phyloP scores from a whole-genome alignment of 2,888 invertebrate species.

The Drosophila peninsularis region DNA sequence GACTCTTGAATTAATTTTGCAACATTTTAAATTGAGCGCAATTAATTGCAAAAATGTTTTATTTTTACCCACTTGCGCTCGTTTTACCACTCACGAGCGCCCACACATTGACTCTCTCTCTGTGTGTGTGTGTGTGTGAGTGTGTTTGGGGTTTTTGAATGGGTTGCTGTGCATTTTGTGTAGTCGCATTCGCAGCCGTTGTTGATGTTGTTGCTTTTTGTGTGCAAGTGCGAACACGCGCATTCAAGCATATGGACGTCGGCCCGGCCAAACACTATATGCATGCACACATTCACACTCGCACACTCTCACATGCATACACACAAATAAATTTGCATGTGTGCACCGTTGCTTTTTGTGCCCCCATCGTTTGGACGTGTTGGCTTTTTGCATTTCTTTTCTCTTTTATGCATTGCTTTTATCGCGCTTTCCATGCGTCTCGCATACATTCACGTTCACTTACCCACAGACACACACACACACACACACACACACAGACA shows the following conservation, averaged over 20 bases:
- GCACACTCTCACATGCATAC: conserved; percentile 13
- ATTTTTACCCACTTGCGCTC: conserved; percentile 79
- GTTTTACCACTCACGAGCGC: conserved; percentile 50
- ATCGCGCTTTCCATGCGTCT: conserved; percentile 73
- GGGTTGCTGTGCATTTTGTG: conserved; percentile 71
- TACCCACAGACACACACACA: conserved; percentile 21
- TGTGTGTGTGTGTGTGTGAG: conserved; percentile 16
- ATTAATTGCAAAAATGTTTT: conserved; percentile 83
- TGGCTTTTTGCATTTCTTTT: conserved; percentile 76
- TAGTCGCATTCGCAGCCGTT: conserved; percentile 44
- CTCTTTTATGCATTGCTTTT: conserved; percentile 78
- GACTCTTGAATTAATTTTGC: conserved; percentile 83
- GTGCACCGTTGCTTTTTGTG: conserved; percentile 54
- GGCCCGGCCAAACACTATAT: conserved; percentile 43
- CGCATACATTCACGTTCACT: conserved; percentile 34
- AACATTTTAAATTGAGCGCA: conserved; percentile 84
- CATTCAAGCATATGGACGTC: conserved; percentile 79
- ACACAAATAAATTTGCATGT: conserved; percentile 20
- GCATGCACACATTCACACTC: conserved; percentile 18
- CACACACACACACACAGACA: conserved; percentile 16
- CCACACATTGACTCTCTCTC: conserved; percentile 24
- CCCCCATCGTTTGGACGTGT: conserved; percentile 65
- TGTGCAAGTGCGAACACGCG: conserved; percentile 80
- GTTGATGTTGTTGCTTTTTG: conserved; percentile 47
- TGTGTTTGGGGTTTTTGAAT: conserved; percentile 61